Conservation (phyloP, 2,113 vertebrate genomes). For the Scomber scombrus region DNA sequence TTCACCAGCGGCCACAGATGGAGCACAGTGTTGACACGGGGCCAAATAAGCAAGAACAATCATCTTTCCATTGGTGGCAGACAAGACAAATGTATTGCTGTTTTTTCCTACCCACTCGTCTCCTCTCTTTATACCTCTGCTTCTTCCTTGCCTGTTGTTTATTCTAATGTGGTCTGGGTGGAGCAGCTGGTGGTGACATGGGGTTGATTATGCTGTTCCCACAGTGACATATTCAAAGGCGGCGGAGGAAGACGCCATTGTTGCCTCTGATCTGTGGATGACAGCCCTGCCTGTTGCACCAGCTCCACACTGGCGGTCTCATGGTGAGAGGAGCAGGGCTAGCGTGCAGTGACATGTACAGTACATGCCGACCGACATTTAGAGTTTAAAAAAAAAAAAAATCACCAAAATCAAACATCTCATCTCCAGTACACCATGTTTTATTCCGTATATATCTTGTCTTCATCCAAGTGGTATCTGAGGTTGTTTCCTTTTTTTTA, state of each 20-base stretch:
- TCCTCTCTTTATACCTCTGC: conserved; percentile 63
- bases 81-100: conserved; percentile 60
- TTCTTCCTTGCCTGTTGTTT: conserved; percentile 73
- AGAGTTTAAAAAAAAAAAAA: too few relatives aligned
- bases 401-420: too few relatives aligned
- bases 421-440: background rate
- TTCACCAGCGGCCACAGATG: conserved; percentile 68
- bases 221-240: conserved; percentile 79
- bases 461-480: background rate
- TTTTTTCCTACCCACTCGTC: conserved; percentile 69
- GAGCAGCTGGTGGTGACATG: conserved; percentile 87
- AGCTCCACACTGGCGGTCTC: conserved; percentile 70
- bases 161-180: conserved; percentile 77
- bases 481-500: too few relatives aligned
- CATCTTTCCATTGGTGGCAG: conserved; percentile 62
- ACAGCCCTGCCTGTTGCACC: conserved; percentile 85
- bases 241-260: conserved; percentile 69
- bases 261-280: conserved; percentile 82
- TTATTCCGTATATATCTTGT: background rate
- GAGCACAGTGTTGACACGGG: conserved; percentile 58
- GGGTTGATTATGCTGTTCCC: conserved; percentile 83
- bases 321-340: conserved; percentile 60
- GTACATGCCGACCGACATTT: conserved; percentile 18
- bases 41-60: conserved; percentile 71
- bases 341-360: conserved; percentile 20